Evolutionary conservation across 2,888 invertebrate genomes (phyloP), one percentile per base, ranked within the genome.

Genomic region (Colostygia pectinataria): DNA sequence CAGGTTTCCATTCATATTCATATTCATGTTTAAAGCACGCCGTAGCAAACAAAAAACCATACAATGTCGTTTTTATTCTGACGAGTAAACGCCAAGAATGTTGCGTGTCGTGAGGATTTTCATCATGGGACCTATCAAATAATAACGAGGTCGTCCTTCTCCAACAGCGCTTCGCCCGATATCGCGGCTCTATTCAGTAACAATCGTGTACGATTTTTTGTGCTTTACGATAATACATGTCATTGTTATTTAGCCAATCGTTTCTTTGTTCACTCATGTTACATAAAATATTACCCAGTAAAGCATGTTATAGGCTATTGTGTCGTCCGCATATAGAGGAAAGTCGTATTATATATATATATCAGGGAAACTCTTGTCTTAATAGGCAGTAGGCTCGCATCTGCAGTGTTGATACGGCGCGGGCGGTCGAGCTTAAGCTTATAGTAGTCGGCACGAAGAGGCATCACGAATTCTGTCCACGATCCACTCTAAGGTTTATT

Each of bases 111-210:
- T 74, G 77, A 74, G 80, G 80, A 82, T 81, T 86, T 86, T 80
- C 80, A 84, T 88, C 85, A 84, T 78, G 75, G 77, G 80, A 80
- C 80, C 83, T 82, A 86, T 86, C 82, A 84, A 87, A 88, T 81
- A 87, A 86, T 86, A 87, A 83, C 72, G 77, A 86, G 83, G 82
- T 77, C 82, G 77, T 77, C 79, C 76, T 78, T 73, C 70, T 77
- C 67, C 69, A 73, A 63, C 68, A 65, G 74, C 73, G 68, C 74
- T 74, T 73, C 65, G 61, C 69, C 73, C 74, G 75, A 77, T 85
- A 83, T 81, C 78, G 74, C 69, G 68, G 70, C 81, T 83, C 80
- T 80, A 78, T 82, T 78, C 70, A 61, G 69, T 70, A 71, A 76
- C 78, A 78, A 77, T 80, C 71, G 72, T 74, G 76, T 71, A 65